phyloP scores from a whole-genome alignment of 1,140 invertebrate species.

The Pteromalus puparum region DNA sequence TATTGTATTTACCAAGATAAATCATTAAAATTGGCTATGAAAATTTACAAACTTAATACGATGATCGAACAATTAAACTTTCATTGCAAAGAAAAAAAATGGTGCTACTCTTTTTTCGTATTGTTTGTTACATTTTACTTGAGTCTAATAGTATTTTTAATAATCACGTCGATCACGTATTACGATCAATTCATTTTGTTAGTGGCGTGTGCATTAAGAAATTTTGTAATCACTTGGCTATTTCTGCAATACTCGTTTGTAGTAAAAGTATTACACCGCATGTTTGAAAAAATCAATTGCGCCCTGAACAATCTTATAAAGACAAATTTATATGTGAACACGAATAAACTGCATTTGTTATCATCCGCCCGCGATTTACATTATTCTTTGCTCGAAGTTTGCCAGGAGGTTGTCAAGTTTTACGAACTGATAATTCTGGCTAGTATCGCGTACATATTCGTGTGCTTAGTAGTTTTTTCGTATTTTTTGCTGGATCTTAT shows the following conservation, averaged over 20 bases:
- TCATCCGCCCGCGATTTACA: neutral
- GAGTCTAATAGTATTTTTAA: neutral
- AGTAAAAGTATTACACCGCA: neutral
- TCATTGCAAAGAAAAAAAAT: neutral
- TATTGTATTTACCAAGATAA: neutral
- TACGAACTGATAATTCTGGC: conserved; percentile 1
- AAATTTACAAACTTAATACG: neutral
- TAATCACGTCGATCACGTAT: neutral
- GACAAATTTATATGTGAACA: neutral
- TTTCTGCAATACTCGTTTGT: conserved; percentile 7
- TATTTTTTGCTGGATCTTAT: neutral
- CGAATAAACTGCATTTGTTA: neutral
- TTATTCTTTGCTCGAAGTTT: neutral
- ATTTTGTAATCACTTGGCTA: neutral
- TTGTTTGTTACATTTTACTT: neutral
- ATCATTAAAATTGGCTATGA: neutral
- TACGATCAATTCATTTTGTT: neutral
- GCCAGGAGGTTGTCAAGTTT: conserved; percentile 13
- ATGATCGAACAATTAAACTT: neutral
- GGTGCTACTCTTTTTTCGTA: neutral
- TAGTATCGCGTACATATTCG: conserved; percentile 16
- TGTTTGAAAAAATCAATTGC: conserved; percentile 5
- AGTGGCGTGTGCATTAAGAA: neutral
- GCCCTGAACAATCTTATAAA: neutral
- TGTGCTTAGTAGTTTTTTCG: neutral